phyloP scores from a whole-genome alignment of 2,113 vertebrate species.

The Microcebus griseorufus region DNA sequence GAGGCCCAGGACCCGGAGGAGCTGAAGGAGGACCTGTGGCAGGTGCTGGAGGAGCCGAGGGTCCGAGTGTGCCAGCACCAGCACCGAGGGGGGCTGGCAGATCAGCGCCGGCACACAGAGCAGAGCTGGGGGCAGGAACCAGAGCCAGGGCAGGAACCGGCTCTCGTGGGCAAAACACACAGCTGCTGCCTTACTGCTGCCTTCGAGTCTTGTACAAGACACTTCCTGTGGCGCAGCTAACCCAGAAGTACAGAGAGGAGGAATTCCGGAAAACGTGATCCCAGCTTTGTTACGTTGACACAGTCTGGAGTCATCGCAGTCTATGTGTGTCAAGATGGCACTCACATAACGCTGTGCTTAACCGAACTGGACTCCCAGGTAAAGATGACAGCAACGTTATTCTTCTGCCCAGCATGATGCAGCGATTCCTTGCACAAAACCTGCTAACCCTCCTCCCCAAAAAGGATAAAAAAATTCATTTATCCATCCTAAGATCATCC shows the following conservation, averaged over 20 bases:
- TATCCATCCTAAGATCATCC: background rate
- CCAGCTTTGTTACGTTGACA: background rate
- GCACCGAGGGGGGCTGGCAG: background rate
- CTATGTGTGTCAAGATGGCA: background rate
- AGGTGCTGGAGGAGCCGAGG: background rate
- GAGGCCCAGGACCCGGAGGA: background rate
- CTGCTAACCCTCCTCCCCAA: background rate
- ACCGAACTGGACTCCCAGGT: background rate
- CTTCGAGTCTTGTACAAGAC: background rate
- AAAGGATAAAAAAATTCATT: background rate
- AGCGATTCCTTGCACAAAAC: background rate
- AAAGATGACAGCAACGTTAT: background rate
- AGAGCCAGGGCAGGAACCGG: background rate
- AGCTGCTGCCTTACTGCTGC: background rate
- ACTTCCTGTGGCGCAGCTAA: background rate
- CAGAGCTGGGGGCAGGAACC: background rate
- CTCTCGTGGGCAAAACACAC: background rate
- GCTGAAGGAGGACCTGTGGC: background rate
- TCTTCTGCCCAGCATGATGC: background rate
- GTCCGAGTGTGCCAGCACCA: background rate
- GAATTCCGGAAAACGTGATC: background rate
- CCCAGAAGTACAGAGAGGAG: background rate
- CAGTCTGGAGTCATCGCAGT: background rate
- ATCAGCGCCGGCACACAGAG: rapidly evolving
- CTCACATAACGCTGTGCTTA: background rate